These are phyloP conservation scores for Scaptomyza parva DNA, from an alignment of 2,888 invertebrate genomes.

Conservation along the genomic window DNA sequence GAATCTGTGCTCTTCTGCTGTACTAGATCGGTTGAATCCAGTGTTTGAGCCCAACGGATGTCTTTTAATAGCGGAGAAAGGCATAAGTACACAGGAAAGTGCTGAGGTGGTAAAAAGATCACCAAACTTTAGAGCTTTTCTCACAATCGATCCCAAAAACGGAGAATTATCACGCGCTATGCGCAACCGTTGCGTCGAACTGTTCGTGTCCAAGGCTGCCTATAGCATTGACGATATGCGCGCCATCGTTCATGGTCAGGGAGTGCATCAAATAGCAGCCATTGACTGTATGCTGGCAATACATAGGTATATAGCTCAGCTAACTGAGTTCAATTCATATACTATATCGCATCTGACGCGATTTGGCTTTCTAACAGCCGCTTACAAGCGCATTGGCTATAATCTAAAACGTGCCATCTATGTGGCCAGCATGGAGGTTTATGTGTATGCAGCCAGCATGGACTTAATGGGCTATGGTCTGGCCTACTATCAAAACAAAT, in stretches of 20 bases:
- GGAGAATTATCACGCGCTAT: slow-evolving; percentile 99
- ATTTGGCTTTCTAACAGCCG: slow-evolving; percentile 81
- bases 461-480: slow-evolving; percentile 84
- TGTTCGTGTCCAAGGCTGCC: slow-evolving; percentile 85
- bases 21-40: slow-evolving; percentile 97
- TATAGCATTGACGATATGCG: slow-evolving; percentile 85
- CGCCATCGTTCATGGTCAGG: slow-evolving; percentile 86
- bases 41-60: slow-evolving; percentile 97
- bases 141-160: slow-evolving; percentile 97
- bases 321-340: slow-evolving; percentile 82
- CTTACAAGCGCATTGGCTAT: slow-evolving; percentile 82
- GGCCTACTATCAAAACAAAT: slow-evolving; percentile 82
- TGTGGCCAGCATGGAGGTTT: slow-evolving; percentile 84
- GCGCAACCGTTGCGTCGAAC: slow-evolving; percentile 98
- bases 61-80: slow-evolving; percentile 95
- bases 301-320: slow-evolving; percentile 82
- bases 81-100: slow-evolving; percentile 89
- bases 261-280: slow-evolving; percentile 84
- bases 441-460: slow-evolving; percentile 82
- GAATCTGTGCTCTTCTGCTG: slow-evolving; percentile 97
- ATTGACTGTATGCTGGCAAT: slow-evolving; percentile 86
- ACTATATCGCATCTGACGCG: slow-evolving; percentile 83
- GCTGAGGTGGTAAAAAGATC: slow-evolving; percentile 92
- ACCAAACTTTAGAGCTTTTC: slow-evolving; percentile 95
- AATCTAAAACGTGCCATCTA: slow-evolving; percentile 80